Conservation (phyloP, 37 sponge, comb jelly and placozoan species). For the Crambe crambe region DNA sequence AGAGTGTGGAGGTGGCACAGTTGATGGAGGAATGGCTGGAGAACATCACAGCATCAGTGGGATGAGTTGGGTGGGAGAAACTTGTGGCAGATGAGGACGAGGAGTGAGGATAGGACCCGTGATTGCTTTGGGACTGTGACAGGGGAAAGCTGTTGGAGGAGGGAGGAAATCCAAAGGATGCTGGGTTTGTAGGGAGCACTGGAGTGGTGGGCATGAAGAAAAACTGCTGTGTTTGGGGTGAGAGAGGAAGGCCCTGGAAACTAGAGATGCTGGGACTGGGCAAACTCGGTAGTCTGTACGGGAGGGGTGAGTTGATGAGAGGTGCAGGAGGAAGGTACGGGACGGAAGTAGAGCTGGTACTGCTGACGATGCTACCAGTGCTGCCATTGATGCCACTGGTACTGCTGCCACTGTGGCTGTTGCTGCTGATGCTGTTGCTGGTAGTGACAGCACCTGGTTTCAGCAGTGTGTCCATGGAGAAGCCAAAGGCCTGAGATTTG, state of each 20-base stretch:
- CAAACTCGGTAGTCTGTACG: conserved; percentile 54
- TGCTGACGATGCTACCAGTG: background rate
- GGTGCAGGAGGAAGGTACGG: conserved; percentile 23
- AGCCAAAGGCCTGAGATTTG: conserved; percentile 61
- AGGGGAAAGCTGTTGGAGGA: conserved; percentile 29
- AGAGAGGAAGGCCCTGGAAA: conserved; percentile 66
- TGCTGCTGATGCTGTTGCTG: background rate
- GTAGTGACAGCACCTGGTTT: conserved; percentile 21
- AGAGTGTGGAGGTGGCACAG: background rate
- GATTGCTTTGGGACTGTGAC: conserved; percentile 50
- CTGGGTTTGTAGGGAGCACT: conserved; percentile 37
- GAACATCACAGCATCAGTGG: conserved; percentile 29
- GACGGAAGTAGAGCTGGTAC: background rate
- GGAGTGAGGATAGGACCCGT: conserved; percentile 32
- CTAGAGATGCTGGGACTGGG: conserved; percentile 61
- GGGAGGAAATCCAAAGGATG: conserved; percentile 49
- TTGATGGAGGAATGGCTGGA: conserved; percentile 35
- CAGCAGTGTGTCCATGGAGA: conserved; percentile 56
- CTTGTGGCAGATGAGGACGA: background rate
- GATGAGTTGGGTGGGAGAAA: background rate
- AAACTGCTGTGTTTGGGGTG: conserved; percentile 62
- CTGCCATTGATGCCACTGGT: background rate
- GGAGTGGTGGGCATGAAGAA: conserved; percentile 78
- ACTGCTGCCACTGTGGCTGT: background rate
- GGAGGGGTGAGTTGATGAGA: conserved; percentile 52